Conservation (phyloP, 2,888 invertebrate genomes). For the Loripinus fragilis region DNA sequence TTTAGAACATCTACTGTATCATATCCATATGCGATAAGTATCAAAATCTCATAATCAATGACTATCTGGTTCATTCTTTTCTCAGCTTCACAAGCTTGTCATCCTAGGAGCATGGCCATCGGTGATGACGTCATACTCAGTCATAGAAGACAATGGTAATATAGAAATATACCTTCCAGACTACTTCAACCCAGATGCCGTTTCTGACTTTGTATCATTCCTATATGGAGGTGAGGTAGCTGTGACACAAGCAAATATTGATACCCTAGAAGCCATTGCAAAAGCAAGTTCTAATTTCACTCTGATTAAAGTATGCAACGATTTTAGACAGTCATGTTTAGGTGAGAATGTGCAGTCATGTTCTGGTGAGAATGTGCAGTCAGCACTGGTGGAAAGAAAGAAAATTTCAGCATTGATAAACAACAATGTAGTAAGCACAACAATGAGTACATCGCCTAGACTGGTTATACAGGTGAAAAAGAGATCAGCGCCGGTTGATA, state of each 20-base stretch:
- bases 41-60: no score
- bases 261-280: background rate
- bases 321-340: background rate
- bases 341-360: background rate
- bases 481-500: no score
- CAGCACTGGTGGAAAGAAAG: background rate
- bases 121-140: background rate
- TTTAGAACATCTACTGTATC: no score
- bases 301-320: background rate
- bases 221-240: background rate
- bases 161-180: background rate
- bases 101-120: conserved; percentile 10
- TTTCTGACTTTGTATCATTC: background rate
- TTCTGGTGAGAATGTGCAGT: background rate
- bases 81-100: conserved; percentile 1
- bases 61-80: background rate
- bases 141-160: background rate
- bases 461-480: background rate
- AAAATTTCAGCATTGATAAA: no score
- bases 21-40: no score
- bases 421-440: background rate
- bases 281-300: background rate
- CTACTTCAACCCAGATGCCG: background rate
- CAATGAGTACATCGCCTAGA: no score
- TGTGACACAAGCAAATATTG: background rate